Base-by-base conservation (phyloP, 2,888 invertebrate species). In the Pammene fasciana region DNA sequence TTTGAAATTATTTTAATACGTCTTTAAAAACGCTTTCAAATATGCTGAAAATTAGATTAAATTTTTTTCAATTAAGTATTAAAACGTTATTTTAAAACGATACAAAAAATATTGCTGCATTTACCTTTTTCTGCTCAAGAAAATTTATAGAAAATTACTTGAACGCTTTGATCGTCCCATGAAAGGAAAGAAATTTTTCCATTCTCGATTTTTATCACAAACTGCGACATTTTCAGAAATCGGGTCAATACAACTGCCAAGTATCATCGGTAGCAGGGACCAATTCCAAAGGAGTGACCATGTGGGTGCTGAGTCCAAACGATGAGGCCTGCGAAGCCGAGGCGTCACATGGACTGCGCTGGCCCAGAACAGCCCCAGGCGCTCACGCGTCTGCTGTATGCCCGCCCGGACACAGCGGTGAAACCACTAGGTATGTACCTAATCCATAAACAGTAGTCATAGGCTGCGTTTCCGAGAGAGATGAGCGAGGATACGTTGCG, bases 201-300 rank as follows among this genome's bases (percentile, higher is more conserved):
- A 26, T 26, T 26, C 26, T 1, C 26, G 26, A 26, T 26, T 26
- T 26, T 26, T 26, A 26, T 4, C 26, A 26, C 26, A 26, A 26
- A 13, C 6, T 54, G 11, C 54, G 5, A 6, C 52, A 5, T 41
- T 75, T 88, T 46, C 84, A 96, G 95, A 96, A 95, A 94, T 96
- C 96, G 0, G 95, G 95, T 0, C 95, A 95, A 75, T 97, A 96
- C 79, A 94, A 96, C 0, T 97, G 97, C 80, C 94, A 96, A 79
- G 96, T 96, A 0, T 90, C 92, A 71, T 94, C 84, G 79, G 93
- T 88, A 78, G 93, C 81, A 74, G 81, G 94, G 73, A 81, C 94
- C 5, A 89, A 88, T 64, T 80, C 91, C 0, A 87, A 93, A 93
- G 75, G 94, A 84, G 75, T 95, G 88, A 95, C 81, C 89, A 95